phyloP scores from a whole-genome alignment of 2,797 vertebrate species.

The Austrolebias charrua region DNA sequence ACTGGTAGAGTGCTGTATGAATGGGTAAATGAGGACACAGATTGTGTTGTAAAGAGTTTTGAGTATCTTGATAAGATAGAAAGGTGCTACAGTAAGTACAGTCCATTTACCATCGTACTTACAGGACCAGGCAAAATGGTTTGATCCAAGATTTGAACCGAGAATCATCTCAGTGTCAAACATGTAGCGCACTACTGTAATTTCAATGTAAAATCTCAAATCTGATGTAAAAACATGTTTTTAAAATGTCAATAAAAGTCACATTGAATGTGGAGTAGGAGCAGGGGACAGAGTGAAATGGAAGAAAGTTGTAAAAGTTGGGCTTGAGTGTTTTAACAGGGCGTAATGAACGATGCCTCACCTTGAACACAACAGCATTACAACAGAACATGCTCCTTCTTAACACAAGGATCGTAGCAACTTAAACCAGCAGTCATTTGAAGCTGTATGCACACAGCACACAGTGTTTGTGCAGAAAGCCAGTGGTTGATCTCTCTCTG shows the following conservation, averaged over 20 bases:
- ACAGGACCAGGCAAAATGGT: background rate
- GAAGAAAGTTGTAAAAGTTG: background rate
- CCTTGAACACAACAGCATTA: background rate
- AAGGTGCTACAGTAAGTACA: too few species aligned
- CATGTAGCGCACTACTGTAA: too few species aligned
- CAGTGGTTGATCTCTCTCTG: constrained; percentile 42
- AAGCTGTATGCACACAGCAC: constrained; percentile 20
- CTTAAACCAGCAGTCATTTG: constrained; percentile 18
- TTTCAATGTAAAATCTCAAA: too few species aligned
- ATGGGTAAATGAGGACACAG: too few species aligned
- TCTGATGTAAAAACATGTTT: background rate
- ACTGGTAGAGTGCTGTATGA: too few species aligned
- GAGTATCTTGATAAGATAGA: too few species aligned
- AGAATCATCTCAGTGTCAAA: too few species aligned
- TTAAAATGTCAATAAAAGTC: background rate
- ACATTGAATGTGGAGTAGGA: too few species aligned
- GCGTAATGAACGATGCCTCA: background rate
- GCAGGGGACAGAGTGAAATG: too few species aligned
- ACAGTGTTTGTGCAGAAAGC: constrained; percentile 50
- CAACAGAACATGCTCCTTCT: background rate
- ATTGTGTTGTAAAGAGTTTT: too few species aligned
- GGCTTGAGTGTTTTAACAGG: background rate
- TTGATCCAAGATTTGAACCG: background rate
- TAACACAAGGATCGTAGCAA: background rate
- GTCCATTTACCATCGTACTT: too few species aligned